Evolutionary conservation across 2,888 invertebrate species (phyloP), one percentile per base, ranked within the genome.

Genomic region (Thalpophila matura): DNA sequence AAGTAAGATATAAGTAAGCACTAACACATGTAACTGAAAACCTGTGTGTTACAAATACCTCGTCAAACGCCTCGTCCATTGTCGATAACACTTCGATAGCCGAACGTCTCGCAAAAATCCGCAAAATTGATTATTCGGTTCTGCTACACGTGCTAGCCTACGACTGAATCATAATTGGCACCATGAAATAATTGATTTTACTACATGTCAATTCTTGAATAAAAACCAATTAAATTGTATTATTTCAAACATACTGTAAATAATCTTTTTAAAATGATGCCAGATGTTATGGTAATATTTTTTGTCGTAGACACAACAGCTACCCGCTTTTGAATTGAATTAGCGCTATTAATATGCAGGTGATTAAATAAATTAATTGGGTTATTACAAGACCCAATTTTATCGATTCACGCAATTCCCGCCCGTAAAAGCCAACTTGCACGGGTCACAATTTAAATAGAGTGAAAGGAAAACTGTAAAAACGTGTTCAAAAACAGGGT

Each of bases 51-150:
- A 20, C 7, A 10, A 50, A 31, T 38, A 16, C 12, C 4, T 3
- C 29, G 14, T 18, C 6, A 24, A 33, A 64, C 35, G 14, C 9
- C 29, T 43, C 16, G 4, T n/a, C 20, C 7, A 16, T 33, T 58
- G 10, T 31, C 47, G 67, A 67, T 77, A 77, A 74, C 49, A 59
- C 42, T 58, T 20, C 72, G 63, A 75, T 77, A 75, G 66, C 45
- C 20, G 29, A 63, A 45, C 46, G 62, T 26, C 22, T 40, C 61
- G 20, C 40, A 53, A 66, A 77, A 77, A 78, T 60, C 37, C 61
- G 20, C 40, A 53, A 66, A 77, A 77, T 77, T 60, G 77, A 78
- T 77, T 78, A 68, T 40, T 35, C 62, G 65, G 53, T 72, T 53
- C 42, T 40, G 43, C 9, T 74, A 63, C 76, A 61, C 74, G 76